These are phyloP conservation scores for Epinephelus malabaricus DNA, from an alignment of 2,797 vertebrate species.

Conservation along the genomic window DNA sequence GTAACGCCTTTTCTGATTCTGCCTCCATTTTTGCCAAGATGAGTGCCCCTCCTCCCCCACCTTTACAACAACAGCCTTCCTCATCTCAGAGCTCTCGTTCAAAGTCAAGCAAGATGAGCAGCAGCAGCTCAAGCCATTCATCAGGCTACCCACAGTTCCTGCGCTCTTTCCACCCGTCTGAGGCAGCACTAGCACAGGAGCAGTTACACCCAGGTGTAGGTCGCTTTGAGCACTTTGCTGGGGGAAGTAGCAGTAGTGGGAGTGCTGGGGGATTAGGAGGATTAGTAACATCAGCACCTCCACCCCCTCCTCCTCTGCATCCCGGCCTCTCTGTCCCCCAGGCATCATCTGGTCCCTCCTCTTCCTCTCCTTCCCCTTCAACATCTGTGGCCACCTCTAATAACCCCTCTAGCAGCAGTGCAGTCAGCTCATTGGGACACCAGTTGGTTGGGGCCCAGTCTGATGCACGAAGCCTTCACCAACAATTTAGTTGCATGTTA, in stretches of 20 bases:
- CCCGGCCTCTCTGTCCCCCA: constrained; percentile 88
- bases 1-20: constrained; percentile 91
- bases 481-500: constrained; percentile 91
- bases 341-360: constrained; percentile 87
- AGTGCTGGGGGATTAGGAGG: constrained; percentile 87
- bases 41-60: constrained; percentile 90
- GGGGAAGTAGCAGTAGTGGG: constrained; percentile 86
- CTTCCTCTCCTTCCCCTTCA: constrained; percentile 88
- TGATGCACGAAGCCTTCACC: constrained; percentile 90
- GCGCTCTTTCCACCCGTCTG: constrained; percentile 90
- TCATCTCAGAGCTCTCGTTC: constrained; percentile 89
- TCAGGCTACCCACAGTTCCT: constrained; percentile 90
- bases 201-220: constrained; percentile 88
- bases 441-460: constrained; percentile 89
- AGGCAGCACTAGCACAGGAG: constrained; percentile 89
- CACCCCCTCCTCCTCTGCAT: constrained; percentile 89
- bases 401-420: constrained; percentile 89
- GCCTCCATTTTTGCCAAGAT: constrained; percentile 91
- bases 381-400: constrained; percentile 87
- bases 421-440: constrained; percentile 88
- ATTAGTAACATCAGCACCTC: constrained; percentile 88
- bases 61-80: constrained; percentile 89
- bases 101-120: constrained; percentile 90
- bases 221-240: constrained; percentile 89
- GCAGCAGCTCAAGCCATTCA: constrained; percentile 87